Conservation (phyloP, 2,113 vertebrate genomes). For the Oostethus manadensis region DNA sequence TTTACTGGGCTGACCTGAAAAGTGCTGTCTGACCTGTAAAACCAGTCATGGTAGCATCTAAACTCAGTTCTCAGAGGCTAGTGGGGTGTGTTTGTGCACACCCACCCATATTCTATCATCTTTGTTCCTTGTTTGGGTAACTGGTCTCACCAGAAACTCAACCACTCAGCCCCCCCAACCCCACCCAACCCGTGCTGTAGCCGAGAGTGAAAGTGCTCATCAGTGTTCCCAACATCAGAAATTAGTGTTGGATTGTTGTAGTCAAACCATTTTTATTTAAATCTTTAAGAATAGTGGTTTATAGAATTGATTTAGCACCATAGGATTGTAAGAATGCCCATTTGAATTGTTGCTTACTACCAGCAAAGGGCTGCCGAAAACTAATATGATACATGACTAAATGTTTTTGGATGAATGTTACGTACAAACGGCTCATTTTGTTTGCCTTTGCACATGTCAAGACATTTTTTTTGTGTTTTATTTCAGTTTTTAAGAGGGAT, state of each 20-base stretch:
- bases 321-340: constrained; percentile 1
- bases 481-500: not conserved
- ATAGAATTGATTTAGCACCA: constrained; percentile 8
- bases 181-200: constrained; percentile 16
- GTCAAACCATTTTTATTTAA: constrained; percentile 20
- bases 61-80: constrained; percentile 26
- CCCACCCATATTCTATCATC: constrained; percentile 35
- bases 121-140: constrained; percentile 51
- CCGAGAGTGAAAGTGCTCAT: constrained; percentile 20
- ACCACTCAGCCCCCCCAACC: not conserved
- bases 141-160: constrained; percentile 64
- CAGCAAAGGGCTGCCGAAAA: too few relatives aligned
- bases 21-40: constrained; percentile 44
- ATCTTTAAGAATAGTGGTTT: constrained; percentile 25
- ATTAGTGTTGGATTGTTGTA: constrained; percentile 13
- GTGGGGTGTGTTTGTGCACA: constrained; percentile 18
- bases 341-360: constrained; percentile 11
- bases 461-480: constrained; percentile 12
- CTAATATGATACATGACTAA: too few relatives aligned
- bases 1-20: constrained; percentile 7
- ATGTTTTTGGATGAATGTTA: too few relatives aligned
- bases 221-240: constrained; percentile 12
- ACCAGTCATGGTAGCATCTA: constrained; percentile 46
- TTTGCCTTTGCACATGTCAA: too few relatives aligned
- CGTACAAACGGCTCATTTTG: too few relatives aligned